Evolutionary conservation across 1,140 invertebrate species (phyloP), one percentile per base, ranked within the genome.

Genomic region (Anadara kagoshimensis): DNA sequence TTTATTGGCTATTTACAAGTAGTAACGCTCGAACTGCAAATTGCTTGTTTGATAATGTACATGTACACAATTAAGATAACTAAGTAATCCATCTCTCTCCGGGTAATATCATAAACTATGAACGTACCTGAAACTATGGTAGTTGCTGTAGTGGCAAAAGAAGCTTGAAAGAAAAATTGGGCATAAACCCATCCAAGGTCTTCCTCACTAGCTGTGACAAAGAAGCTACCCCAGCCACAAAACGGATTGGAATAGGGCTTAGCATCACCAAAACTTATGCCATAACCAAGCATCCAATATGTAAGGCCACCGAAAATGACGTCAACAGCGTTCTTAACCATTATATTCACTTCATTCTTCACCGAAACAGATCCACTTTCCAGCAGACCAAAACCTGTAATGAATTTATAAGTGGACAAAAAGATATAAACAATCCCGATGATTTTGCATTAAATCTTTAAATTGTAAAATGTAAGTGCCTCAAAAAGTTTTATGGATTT

Each of bases 341-440:
- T 80, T 20, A 89, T 89, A 64, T 89, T 89, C 0, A 88, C 84
- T 69, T 89, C 88, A 66, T 89, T 87, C 71, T 88, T 89, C 2
- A 79, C 54, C 1, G 84, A 85, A 7, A 89, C 86, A 0, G 85
- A 84, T 4, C 87, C 88, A 29, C 86, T 88, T 73, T 89, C 87
- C 24, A 89, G 72, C 22, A 89, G 67, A 24, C 83, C 87, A 61
- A 89, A 89, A 12, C 87, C 86, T 87, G n/a, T 26, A 62, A 54
- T 45, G 16, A 64, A 45, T 63, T 12, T 12, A 45, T 11, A 20
- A 18, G 5, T 44, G n/a, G n/a, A n/a, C n/a, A n/a, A n/a, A n/a
- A n/a, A n/a, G n/a, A n/a, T n/a, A n/a, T n/a, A n/a, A n/a, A n/a
- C n/a, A n/a, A n/a, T n/a, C n/a, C n/a, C n/a, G n/a, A n/a, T n/a